Conservation (phyloP, 37 sponge, comb jelly and placozoan species). For the Hormiphora californensis region DNA sequence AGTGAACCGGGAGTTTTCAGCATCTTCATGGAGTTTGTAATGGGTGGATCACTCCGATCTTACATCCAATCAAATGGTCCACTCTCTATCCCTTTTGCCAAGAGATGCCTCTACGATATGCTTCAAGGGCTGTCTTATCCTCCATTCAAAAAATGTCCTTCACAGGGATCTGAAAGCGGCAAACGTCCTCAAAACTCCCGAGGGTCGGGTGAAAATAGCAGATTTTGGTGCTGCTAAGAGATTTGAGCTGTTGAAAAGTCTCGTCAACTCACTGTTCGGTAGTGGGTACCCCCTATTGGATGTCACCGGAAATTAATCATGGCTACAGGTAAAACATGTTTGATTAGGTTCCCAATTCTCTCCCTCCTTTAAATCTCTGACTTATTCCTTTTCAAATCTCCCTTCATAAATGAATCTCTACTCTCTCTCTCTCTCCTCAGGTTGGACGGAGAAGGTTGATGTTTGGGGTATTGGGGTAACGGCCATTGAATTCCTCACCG, state of each 20-base stretch:
- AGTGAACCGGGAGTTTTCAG: background rate
- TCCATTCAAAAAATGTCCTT: background rate
- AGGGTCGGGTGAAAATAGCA: conserved; percentile 87
- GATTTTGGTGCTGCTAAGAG: conserved; percentile 96
- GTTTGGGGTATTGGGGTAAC: conserved; percentile 75
- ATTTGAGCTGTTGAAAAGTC: conserved; percentile 61
- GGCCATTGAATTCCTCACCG: conserved; percentile 87
- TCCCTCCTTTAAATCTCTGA: too few relatives aligned
- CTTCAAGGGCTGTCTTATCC: background rate
- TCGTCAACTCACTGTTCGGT: too few relatives aligned
- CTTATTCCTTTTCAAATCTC: too few relatives aligned
- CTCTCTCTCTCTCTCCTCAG: too few relatives aligned
- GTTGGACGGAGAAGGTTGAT: conserved; percentile 51
- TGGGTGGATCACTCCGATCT: conserved; percentile 23
- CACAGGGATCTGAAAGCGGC: conserved; percentile 62
- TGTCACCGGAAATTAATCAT: conserved; percentile 90
- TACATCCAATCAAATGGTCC: conserved; percentile 28
- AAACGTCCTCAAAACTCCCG: conserved; percentile 78
- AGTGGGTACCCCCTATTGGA: conserved; percentile 98
- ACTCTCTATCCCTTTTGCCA: background rate
- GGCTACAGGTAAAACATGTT: too few relatives aligned
- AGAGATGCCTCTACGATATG: background rate
- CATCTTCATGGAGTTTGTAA: conserved; percentile 31
- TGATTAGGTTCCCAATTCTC: too few relatives aligned
- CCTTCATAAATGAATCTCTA: too few relatives aligned